Evolutionary conservation across 2,113 vertebrate genomes (phyloP), one percentile per base, ranked within the genome.

Genomic region (Cranoglanis bouderius): DNA sequence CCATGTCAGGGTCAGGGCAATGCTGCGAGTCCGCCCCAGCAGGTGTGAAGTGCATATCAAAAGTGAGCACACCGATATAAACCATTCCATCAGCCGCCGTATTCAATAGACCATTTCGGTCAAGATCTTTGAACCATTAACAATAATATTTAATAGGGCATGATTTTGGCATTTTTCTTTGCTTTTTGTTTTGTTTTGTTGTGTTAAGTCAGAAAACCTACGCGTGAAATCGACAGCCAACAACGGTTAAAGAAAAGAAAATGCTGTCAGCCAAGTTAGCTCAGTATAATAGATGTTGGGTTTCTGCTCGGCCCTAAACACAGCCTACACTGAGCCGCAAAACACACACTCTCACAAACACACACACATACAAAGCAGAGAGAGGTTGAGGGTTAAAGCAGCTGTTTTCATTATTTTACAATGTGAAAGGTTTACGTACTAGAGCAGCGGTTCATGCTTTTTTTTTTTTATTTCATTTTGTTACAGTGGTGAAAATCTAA

Each of bases 311-410:
- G 55, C 81, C 35, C 21, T 81, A 81, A 81, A 53, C 32, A 81
- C 49, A 81, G 49, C 77, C 55, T 81, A 1, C 77, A 35, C n/a
- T 10, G 77, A 81, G 75, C 75, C 75, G 13, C 75, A 78, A 78
- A 16, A 8, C 46, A 53, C 13, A 53, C 75, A 78, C 46, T 16
- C 75, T 6, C 74, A 49, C 80, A 57, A 3, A 61, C 53, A 61
- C 55, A 40, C n/a, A 82, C n/a, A 43, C 55, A 61, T 5, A 29
- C 5, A 61, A 61, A 61, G 32, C 32, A 40, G 32, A 12, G 80
- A 35, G 53, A 61, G 81, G 81, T 83, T 82, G 32, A 59, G 81
- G 81, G 81, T 82, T 82, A 82, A 82, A 82, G 53, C 81, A 59
- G 19, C 35, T 59, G 81, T 59, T 61, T 83, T 83, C 55, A 29